These are phyloP conservation scores for Nibea albiflora DNA, from an alignment of 2,113 vertebrate genomes.

Conservation along the genomic window DNA sequence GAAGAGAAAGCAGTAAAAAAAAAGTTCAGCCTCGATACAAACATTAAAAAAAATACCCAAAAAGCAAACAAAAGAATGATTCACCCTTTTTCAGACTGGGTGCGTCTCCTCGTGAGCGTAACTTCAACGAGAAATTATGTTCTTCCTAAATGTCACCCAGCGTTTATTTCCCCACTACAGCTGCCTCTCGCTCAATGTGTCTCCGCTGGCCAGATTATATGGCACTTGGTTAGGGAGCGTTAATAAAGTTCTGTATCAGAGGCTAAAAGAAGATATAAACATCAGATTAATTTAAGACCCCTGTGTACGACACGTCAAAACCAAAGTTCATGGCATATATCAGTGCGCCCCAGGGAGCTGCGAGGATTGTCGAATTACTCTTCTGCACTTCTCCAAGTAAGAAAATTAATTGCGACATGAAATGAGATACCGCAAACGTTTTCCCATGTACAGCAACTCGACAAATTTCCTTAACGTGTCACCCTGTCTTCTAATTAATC, in stretches of 20 bases:
- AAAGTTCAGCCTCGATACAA: not conserved
- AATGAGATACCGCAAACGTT: slow-evolving; percentile 31
- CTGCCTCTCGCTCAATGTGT: slow-evolving; percentile 1
- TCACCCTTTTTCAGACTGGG: slow-evolving; percentile 16
- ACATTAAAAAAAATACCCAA: slow-evolving; percentile 19
- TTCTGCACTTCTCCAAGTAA: not conserved
- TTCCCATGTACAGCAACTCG: slow-evolving; percentile 7
- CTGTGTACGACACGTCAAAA: not conserved
- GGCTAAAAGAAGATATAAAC: slow-evolving; percentile 21
- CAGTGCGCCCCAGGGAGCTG: not conserved
- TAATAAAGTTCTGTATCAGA: slow-evolving; percentile 25
- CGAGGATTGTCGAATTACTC: not conserved
- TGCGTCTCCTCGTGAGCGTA: slow-evolving; percentile 32
- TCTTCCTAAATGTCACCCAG: slow-evolving; percentile 58
- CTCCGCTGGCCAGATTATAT: slow-evolving; percentile 33
- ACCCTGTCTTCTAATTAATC: slow-evolving; percentile 12
- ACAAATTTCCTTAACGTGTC: slow-evolving; percentile 34
- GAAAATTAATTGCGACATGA: slow-evolving; percentile 21
- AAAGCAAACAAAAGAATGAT: slow-evolving; percentile 45
- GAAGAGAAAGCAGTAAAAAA: slow-evolving; percentile 13
- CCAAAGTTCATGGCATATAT: slow-evolving; percentile 22
- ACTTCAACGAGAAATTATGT: slow-evolving; percentile 29
- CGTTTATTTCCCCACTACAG: slow-evolving; percentile 35
- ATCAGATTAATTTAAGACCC: slow-evolving; percentile 24
- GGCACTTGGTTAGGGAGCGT: slow-evolving; percentile 19